Conservation (phyloP, 2,797 vertebrate genomes). For the Falco cherrug region DNA sequence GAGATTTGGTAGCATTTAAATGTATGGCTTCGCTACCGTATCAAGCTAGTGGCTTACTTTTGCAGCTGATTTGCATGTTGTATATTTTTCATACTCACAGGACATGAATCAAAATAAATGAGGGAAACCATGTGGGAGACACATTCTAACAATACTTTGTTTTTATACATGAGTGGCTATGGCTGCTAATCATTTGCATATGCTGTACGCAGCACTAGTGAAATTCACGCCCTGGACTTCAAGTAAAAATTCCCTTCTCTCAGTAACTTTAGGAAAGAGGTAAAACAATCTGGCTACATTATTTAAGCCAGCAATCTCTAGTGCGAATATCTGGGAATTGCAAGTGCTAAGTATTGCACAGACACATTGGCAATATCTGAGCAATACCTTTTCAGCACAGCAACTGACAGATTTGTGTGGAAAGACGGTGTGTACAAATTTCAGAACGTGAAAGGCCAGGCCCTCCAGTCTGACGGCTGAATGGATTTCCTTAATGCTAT, state of each 20-base stretch:
- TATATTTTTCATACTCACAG: not conserved
- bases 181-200: not conserved
- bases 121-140: not conserved
- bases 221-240: not conserved
- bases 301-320: not conserved
- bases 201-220: not conserved
- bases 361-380: not conserved
- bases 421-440: not conserved
- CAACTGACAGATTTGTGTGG: not conserved
- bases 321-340: not conserved
- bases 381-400: not conserved
- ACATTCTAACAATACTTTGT: not conserved
- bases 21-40: not conserved
- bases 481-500: not conserved
- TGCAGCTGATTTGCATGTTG: not conserved
- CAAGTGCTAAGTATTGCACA: not conserved
- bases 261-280: not conserved
- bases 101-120: slow-evolving; percentile 15
- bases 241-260: not conserved
- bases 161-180: not conserved
- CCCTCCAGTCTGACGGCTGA: not conserved
- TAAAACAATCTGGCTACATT: not conserved
- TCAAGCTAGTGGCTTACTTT: not conserved
- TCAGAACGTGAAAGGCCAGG: not conserved
- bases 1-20: not conserved